These are phyloP conservation scores for Cottoperca gobio DNA, from an alignment of 2,797 vertebrate species.

Conservation along the genomic window DNA sequence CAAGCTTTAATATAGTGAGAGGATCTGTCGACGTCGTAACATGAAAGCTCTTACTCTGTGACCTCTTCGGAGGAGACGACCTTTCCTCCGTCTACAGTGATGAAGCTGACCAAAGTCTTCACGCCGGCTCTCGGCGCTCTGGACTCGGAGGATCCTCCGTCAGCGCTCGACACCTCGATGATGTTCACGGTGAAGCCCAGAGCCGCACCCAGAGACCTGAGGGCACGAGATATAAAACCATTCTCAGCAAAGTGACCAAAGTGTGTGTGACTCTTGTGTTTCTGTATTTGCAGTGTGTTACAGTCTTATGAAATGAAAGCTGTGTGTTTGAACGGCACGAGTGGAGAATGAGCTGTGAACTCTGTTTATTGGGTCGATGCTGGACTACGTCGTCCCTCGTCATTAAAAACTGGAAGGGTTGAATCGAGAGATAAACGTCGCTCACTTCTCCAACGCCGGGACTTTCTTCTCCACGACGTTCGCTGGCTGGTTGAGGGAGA, in stretches of 20 bases:
- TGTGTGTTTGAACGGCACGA: too few relatives aligned
- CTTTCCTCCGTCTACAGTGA: conserved; percentile 32
- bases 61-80: conserved; percentile 66
- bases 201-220: conserved; percentile 77
- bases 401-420: too few relatives aligned
- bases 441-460: conserved; percentile 78
- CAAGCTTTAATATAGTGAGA: too few relatives aligned
- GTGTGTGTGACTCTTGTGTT: too few relatives aligned
- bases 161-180: conserved; percentile 56
- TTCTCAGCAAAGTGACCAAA: background rate
- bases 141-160: conserved; percentile 14
- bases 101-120: conserved; percentile 72
- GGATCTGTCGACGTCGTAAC: too few relatives aligned
- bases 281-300: too few relatives aligned
- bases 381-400: too few relatives aligned
- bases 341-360: too few relatives aligned
- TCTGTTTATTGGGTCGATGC: too few relatives aligned
- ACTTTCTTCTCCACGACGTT: conserved; percentile 77
- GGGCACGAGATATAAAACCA: too few relatives aligned
- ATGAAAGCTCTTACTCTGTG: conserved; percentile 65
- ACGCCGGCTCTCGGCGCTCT: conserved; percentile 19
- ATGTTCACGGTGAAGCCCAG: conserved; percentile 77
- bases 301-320: too few relatives aligned
- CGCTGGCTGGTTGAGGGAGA: conserved; percentile 78
- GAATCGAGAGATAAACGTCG: background rate